Conservation (phyloP, 2,113 vertebrate species). For the Gymnarchus niloticus region DNA sequence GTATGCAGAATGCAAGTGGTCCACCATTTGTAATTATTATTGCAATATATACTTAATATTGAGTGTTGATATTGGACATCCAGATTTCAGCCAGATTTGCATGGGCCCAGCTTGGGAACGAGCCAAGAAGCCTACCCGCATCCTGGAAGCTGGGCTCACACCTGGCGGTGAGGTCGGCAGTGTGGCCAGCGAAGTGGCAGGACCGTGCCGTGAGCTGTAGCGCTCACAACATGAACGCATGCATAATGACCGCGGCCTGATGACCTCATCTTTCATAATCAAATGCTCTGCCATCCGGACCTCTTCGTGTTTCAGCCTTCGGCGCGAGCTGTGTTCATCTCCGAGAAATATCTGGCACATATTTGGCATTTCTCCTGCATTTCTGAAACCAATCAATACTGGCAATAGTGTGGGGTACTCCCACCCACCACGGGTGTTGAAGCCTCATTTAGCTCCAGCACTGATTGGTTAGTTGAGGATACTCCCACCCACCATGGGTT, state of each 20-base stretch:
- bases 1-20: background rate
- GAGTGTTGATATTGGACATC: background rate
- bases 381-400: no score
- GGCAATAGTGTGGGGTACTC: no score
- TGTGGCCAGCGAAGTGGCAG: background rate
- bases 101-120: no score
- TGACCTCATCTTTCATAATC: constrained; percentile 19
- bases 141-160: no score
- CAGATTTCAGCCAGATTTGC: no score
- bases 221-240: background rate
- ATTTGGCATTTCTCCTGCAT: background rate
- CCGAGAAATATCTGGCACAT: no score
- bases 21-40: background rate
- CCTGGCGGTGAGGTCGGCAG: no score
- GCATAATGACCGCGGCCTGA: constrained; percentile 11
- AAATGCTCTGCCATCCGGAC: background rate
- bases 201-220: background rate
- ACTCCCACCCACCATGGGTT: no score
- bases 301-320: background rate
- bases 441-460: no score
- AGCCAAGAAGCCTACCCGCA: no score
- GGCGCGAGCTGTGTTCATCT: background rate
- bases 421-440: no score
- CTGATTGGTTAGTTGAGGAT: no score
- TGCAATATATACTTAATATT: background rate